phyloP scores from a whole-genome alignment of 2,888 invertebrate genomes.

The Linnaemya vulpina region DNA sequence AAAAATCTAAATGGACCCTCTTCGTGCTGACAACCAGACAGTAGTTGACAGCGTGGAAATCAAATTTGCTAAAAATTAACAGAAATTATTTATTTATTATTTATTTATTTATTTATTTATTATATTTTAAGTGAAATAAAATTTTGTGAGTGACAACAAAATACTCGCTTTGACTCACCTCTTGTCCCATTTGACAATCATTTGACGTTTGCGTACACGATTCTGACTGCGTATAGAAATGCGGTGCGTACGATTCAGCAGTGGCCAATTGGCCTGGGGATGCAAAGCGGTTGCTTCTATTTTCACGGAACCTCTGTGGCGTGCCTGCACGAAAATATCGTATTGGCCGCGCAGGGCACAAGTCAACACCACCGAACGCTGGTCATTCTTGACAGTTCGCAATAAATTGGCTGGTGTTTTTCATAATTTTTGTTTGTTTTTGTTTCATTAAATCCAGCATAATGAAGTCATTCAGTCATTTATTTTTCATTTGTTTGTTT shows the following conservation, averaged over 20 bases:
- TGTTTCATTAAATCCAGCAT: conserved; percentile 6
- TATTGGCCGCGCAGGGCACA: conserved; percentile 82
- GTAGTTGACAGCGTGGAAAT: conserved; percentile 82
- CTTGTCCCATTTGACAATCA: conserved; percentile 83
- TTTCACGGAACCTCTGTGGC: conserved; percentile 79
- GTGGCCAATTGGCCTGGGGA: conserved; percentile 81
- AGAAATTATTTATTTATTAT: background rate
- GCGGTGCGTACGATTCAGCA: conserved; percentile 81
- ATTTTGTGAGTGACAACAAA: background rate
- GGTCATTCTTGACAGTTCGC: conserved; percentile 76
- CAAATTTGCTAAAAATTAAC: conserved; percentile 78
- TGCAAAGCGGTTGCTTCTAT: conserved; percentile 80
- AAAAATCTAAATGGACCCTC: conserved; percentile 76
- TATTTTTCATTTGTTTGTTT: conserved; percentile 20
- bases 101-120: background rate
- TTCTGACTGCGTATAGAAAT: conserved; percentile 81
- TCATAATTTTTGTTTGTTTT: background rate
- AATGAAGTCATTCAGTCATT: conserved; percentile 41
- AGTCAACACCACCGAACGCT: conserved; percentile 78
- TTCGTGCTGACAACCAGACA: conserved; percentile 79
- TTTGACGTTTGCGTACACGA: conserved; percentile 82
- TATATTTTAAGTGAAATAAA: background rate
- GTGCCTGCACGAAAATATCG: conserved; percentile 81
- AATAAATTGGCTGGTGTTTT: conserved; percentile 81
- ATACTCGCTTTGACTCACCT: conserved; percentile 73